Evolutionary conservation across 2,113 vertebrate species (phyloP).

Genomic region (Caloenas nicobarica): DNA sequence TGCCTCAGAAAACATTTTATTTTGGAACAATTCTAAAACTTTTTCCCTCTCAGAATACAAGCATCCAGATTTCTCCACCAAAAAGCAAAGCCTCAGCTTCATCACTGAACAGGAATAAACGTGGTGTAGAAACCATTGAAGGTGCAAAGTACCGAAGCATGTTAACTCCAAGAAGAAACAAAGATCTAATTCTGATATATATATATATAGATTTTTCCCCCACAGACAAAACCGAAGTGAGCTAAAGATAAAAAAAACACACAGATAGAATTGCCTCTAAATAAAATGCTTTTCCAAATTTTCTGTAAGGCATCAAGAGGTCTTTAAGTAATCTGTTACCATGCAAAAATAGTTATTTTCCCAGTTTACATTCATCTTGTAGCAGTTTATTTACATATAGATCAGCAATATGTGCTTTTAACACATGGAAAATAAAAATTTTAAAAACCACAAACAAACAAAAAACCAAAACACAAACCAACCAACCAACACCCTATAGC

Average conservation of each 20-base stretch:
- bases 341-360: slow-evolving; percentile 77
- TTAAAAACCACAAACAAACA: too few relatives aligned
- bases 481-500: neutral
- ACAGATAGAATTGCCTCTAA: slow-evolving; percentile 16
- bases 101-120: neutral
- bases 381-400: slow-evolving; percentile 71
- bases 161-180: neutral
- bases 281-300: slow-evolving; percentile 47
- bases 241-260: slow-evolving; percentile 33
- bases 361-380: slow-evolving; percentile 75
- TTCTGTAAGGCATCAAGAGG: slow-evolving; percentile 72
- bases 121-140: neutral
- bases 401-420: slow-evolving; percentile 73
- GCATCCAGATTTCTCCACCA: neutral
- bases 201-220: neutral
- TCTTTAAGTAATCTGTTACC: slow-evolving; percentile 68
- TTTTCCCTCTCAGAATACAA: neutral
- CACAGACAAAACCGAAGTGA: slow-evolving; percentile 37
- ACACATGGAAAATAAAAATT: slow-evolving; percentile 56
- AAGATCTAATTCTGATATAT: neutral
- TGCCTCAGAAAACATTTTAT: slow-evolving; percentile 54
- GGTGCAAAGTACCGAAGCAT: neutral
- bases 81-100: neutral
- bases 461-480: too few relatives aligned
- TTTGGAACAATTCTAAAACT: slow-evolving; percentile 8